Percentiles rank a stretch among this genome's conserved stretches.
Conservation (phyloP, 2,113 vertebrate genomes). For the Acrocephalus arundinaceus region DNA sequence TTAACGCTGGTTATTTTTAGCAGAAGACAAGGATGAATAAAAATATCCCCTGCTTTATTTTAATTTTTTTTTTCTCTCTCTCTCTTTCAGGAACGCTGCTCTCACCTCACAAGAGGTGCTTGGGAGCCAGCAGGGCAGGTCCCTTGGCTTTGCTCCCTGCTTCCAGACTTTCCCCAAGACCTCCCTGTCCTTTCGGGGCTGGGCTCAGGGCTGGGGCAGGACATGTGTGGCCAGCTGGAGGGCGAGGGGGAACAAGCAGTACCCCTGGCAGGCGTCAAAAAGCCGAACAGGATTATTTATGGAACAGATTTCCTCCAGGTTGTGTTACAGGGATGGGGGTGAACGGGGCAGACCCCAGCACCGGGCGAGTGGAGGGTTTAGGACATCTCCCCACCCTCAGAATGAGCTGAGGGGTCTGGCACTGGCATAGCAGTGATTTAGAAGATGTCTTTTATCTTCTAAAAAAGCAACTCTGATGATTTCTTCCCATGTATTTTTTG, state of each 20-base stretch:
- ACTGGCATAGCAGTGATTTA: accelerated
- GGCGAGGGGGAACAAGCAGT: slow-evolving; percentile 4
- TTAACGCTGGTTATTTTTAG: slow-evolving; percentile 42
- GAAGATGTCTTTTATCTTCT: neutral
- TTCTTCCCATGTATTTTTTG: neutral
- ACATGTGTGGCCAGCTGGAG: slow-evolving; percentile 1
- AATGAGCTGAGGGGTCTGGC: neutral
- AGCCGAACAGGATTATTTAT: neutral
- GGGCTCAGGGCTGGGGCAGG: neutral
- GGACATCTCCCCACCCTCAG: neutral
- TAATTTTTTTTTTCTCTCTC: neutral
- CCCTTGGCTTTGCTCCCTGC: neutral
- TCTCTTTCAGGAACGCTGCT: neutral
- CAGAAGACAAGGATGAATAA: slow-evolving; percentile 43
- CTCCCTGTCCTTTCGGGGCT: neutral
- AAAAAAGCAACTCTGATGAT: neutral
- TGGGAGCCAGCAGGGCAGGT: neutral
- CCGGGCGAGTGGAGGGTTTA: accelerated
- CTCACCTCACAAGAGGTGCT: neutral
- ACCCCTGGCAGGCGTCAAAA: neutral
- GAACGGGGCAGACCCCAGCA: neutral
- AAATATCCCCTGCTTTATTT: neutral
- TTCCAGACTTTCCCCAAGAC: neutral
- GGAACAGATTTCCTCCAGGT: slow-evolving; percentile 38
- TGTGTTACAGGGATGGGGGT: neutral